Conservation (phyloP, 1,140 invertebrate species). For the Whitmania pigra region DNA sequence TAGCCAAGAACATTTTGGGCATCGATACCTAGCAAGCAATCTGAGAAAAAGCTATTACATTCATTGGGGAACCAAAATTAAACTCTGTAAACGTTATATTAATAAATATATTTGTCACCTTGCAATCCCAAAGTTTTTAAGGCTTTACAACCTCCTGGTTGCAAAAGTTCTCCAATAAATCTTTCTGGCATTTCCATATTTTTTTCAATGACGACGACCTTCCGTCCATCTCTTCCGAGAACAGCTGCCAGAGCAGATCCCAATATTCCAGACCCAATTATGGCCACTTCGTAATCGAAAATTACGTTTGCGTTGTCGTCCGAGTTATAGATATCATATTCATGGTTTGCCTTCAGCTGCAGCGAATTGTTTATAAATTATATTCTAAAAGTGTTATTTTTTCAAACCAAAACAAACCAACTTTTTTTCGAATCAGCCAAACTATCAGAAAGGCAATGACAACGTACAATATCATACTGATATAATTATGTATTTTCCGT, state of each 20-base stretch:
- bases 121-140: slow-evolving; percentile 30
- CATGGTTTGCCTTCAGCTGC: too few species aligned
- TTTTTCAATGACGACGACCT: slow-evolving; percentile 32
- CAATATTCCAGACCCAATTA: slow-evolving; percentile 33
- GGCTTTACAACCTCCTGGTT: slow-evolving; percentile 33
- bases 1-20: slow-evolving; percentile 33
- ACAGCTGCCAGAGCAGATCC: slow-evolving; percentile 31
- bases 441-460: background rate
- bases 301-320: background rate
- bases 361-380: too few species aligned
- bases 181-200: slow-evolving; percentile 35
- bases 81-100: too few species aligned
- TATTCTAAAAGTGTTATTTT: too few species aligned
- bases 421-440: too few species aligned
- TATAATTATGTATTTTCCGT: too few species aligned
- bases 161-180: slow-evolving; percentile 35
- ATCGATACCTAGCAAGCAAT: slow-evolving; percentile 32
- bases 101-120: too few species aligned
- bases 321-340: too few species aligned
- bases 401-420: too few species aligned
- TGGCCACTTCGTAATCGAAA: slow-evolving; percentile 27
- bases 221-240: slow-evolving; percentile 30
- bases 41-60: slow-evolving; percentile 23
- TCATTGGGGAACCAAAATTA: too few species aligned
- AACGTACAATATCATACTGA: too few species aligned